A percentile compares a stretch with the other conserved stretches of the same genome.
These are phyloP conservation scores for Tuta absoluta DNA, from an alignment of 2,888 invertebrate species.

Conservation along the genomic window DNA sequence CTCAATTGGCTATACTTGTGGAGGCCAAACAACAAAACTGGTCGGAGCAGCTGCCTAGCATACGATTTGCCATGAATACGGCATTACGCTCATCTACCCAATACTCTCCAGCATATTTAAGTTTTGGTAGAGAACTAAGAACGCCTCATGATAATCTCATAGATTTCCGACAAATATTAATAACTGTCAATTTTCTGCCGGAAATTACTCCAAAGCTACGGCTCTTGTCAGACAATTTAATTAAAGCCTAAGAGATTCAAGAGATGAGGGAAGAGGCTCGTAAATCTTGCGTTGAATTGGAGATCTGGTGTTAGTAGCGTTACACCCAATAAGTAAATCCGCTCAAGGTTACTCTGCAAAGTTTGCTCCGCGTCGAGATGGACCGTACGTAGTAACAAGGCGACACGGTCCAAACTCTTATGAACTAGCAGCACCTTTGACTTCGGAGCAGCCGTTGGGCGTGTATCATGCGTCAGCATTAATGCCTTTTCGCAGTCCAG, in stretches of 20 bases:
- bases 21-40: neutral
- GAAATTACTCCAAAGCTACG: neutral
- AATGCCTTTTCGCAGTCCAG: too few relatives aligned
- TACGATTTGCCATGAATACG: neutral
- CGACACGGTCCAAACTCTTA: too few relatives aligned
- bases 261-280: neutral
- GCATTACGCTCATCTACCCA: neutral
- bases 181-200: neutral
- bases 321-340: too few relatives aligned
- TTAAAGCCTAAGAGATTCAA: neutral
- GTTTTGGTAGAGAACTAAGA: neutral
- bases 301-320: too few relatives aligned
- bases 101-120: neutral
- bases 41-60: neutral
- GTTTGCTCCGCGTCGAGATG: too few relatives aligned
- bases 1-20: neutral
- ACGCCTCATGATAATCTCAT: neutral
- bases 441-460: too few relatives aligned
- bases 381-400: too few relatives aligned
- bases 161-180: neutral
- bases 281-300: too few relatives aligned
- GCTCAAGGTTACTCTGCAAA: too few relatives aligned
- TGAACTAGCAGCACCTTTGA: too few relatives aligned
- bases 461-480: too few relatives aligned
- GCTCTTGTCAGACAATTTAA: neutral